These are phyloP conservation scores for Patella depressa DNA, from an alignment of 2,888 invertebrate species.

Conservation along the genomic window DNA sequence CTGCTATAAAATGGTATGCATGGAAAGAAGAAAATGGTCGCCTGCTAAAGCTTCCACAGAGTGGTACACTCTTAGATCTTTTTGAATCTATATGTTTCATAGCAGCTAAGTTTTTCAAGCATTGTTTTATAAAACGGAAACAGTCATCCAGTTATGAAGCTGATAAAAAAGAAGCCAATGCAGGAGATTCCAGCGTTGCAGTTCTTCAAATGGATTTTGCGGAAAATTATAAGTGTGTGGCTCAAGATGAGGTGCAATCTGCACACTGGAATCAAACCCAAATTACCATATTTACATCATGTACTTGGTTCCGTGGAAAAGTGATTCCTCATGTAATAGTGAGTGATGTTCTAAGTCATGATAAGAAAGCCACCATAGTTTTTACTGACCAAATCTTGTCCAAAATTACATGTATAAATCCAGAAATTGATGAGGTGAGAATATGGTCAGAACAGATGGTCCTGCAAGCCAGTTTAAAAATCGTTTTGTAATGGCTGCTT, in stretches of 20 bases:
- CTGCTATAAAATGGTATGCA: background rate
- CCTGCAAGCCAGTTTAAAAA: slow-evolving; percentile 25
- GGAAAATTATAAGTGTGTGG: slow-evolving; percentile 11
- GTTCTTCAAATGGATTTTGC: slow-evolving; percentile 20
- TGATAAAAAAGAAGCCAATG: background rate
- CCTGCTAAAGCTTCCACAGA: background rate
- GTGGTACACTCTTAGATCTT: background rate
- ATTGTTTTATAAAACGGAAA: background rate
- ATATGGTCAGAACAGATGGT: slow-evolving; percentile 18
- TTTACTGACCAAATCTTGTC: slow-evolving; percentile 16
- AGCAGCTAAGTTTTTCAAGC: background rate
- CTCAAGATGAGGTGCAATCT: slow-evolving; percentile 22
- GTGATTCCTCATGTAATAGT: slow-evolving; percentile 14
- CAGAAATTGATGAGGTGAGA: background rate
- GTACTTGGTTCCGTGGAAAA: slow-evolving; percentile 14
- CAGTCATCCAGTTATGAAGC: background rate
- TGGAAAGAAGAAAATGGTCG: slow-evolving; percentile 7
- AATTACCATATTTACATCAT: slow-evolving; percentile 16
- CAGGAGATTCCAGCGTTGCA: slow-evolving; percentile 9
- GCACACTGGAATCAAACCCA: slow-evolving; percentile 21
- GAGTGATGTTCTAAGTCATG: slow-evolving; percentile 10
- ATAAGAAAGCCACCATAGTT: slow-evolving; percentile 14
- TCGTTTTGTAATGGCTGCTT: slow-evolving; percentile 17
- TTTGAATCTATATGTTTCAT: background rate
- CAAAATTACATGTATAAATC: background rate